These are phyloP conservation scores for Tetramorium parvispinum DNA, from an alignment of 1,140 invertebrate genomes.

Conservation along the genomic window DNA sequence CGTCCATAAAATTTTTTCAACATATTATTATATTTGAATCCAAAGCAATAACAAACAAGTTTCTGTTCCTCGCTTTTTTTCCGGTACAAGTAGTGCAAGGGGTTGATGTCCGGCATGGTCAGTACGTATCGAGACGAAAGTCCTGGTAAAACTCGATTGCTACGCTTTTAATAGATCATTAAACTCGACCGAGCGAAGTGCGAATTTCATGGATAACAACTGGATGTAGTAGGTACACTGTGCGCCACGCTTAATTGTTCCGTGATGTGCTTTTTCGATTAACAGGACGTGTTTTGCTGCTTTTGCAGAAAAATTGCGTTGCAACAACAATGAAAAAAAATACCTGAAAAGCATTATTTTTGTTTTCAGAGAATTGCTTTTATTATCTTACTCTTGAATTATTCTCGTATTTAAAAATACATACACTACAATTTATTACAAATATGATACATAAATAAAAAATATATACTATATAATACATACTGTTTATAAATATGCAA, in stretches of 20 bases:
- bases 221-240: constrained; percentile 22
- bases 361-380: neutral
- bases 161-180: constrained; percentile 54
- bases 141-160: constrained; percentile 27
- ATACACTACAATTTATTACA: neutral
- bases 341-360: neutral
- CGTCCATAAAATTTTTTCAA: neutral
- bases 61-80: neutral
- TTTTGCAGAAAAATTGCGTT: constrained; percentile 34
- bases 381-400: neutral
- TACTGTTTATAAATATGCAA: neutral
- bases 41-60: neutral
- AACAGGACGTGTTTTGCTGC: constrained; percentile 16
- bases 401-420: constrained; percentile 7
- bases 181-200: constrained; percentile 44
- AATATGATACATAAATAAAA: constrained; percentile 2
- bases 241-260: constrained; percentile 58
- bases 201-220: constrained; percentile 61
- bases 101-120: neutral
- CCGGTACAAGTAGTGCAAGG: neutral
- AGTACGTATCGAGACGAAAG: neutral
- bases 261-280: constrained; percentile 56
- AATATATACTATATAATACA: neutral
- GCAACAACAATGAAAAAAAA: constrained; percentile 6
- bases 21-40: neutral